These are phyloP conservation scores for Dexiosoma caninum DNA, from an alignment of 2,888 invertebrate species.

Conservation along the genomic window DNA sequence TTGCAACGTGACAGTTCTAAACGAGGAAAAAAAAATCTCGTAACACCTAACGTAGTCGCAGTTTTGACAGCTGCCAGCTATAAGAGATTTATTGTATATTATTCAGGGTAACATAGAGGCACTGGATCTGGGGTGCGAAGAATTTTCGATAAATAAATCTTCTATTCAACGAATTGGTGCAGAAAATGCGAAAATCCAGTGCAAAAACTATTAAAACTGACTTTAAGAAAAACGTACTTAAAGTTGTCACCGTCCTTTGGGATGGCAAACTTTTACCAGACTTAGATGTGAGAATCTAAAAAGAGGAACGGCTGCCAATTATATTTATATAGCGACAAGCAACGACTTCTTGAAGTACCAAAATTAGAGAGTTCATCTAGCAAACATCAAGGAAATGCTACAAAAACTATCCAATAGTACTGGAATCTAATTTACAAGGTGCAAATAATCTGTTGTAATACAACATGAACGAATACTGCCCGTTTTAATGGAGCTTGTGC, in stretches of 20 bases:
- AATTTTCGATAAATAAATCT: neutral
- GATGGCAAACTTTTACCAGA: neutral
- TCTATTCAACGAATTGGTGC: neutral
- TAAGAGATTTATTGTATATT: neutral
- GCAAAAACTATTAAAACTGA: neutral
- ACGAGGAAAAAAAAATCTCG: too few species aligned
- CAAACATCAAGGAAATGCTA: neutral
- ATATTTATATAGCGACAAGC: neutral
- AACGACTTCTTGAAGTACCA: neutral
- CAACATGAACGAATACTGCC: neutral
- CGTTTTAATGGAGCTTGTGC: neutral
- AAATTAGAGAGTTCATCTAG: neutral
- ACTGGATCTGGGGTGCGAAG: neutral
- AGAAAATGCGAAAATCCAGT: neutral
- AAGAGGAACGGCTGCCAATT: neutral
- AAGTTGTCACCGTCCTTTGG: neutral
- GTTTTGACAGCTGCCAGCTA: constrained; percentile 5
- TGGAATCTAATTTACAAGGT: neutral
- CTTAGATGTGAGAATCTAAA: neutral
- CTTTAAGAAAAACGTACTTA: neutral
- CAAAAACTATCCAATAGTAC: neutral
- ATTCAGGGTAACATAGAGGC: neutral
- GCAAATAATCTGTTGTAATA: neutral
- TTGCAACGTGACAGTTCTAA: neutral
- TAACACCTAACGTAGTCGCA: too few species aligned